Percentiles rank a stretch among this genome's conserved stretches.
phyloP scores from a whole-genome alignment of 2,888 invertebrate species.

The Caradrina kadenii region DNA sequence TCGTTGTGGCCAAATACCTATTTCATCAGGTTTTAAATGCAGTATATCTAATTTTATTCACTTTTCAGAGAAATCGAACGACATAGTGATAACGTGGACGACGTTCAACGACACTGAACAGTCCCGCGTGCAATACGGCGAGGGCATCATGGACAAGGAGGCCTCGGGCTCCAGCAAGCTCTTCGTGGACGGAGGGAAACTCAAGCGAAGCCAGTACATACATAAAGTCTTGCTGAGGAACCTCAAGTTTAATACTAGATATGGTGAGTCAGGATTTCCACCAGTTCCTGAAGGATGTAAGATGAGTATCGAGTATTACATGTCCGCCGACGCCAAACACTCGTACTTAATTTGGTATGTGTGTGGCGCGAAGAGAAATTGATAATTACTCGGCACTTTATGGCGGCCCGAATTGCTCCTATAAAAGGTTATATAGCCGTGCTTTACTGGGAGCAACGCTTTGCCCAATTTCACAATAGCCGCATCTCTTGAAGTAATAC shows the following conservation, averaged over 20 bases:
- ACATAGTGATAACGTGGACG: conserved; percentile 95
- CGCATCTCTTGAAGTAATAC: no score
- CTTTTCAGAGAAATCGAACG: conserved; percentile 80
- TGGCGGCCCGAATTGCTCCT: no score
- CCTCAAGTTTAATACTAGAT: conserved; percentile 91
- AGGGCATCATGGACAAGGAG: conserved; percentile 88
- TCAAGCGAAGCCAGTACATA: conserved; percentile 93
- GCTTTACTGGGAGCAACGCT: no score
- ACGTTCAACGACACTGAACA: conserved; percentile 93
- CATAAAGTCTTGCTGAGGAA: conserved; percentile 93
- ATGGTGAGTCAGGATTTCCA: conserved; percentile 84
- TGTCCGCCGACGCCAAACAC: no score
- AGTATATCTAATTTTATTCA: not conserved
- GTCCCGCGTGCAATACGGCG: conserved; percentile 94
- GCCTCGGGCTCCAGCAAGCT: conserved; percentile 90
- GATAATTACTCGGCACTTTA: no score
- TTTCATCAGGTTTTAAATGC: not conserved
- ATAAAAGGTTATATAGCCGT: no score
- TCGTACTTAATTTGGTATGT: no score
- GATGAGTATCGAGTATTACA: no score
- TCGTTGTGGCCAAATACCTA: not conserved
- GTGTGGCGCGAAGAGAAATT: no score
- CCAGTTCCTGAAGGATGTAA: no score
- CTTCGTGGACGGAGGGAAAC: conserved; percentile 94
- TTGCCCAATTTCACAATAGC: no score